These are phyloP conservation scores for Crenuchus spilurus DNA, from an alignment of 2,797 vertebrate species.

Conservation along the genomic window DNA sequence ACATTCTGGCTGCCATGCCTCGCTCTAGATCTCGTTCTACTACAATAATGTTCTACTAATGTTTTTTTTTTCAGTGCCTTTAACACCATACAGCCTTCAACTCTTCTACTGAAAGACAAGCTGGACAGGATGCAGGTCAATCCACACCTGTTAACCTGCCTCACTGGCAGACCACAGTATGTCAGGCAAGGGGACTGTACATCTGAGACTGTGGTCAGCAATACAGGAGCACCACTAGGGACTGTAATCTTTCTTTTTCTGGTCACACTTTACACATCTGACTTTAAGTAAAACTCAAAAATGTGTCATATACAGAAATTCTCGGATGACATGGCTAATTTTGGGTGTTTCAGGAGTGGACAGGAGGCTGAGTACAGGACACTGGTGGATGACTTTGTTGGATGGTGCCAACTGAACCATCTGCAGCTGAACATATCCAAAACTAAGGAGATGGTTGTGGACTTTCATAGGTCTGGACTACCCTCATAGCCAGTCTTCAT, in stretches of 20 bases:
- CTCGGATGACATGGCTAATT: neutral
- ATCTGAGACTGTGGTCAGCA: neutral
- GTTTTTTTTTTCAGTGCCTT: no score
- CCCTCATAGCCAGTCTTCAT: no score
- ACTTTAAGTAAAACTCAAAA: neutral
- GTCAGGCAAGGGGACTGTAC: neutral
- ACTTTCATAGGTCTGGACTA: neutral
- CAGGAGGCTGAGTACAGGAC: neutral
- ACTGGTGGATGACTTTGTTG: neutral
- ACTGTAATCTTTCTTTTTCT: neutral
- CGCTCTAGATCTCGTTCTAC: neutral
- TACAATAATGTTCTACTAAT: no score
- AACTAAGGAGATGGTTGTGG: constrained; percentile 26
- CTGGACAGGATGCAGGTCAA: neutral
- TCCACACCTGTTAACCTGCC: neutral
- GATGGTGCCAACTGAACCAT: constrained; percentile 1
- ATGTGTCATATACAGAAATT: neutral
- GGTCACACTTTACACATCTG: neutral
- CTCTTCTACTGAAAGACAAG: neutral
- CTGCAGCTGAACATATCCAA: constrained; percentile 25
- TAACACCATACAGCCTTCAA: neutral
- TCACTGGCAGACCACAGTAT: neutral
- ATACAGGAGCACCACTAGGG: no score
- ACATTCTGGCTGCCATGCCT: neutral
- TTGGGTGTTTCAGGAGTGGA: neutral